phyloP scores from a whole-genome alignment of 1,140 invertebrate genomes.

The Polyergus mexicanus region DNA sequence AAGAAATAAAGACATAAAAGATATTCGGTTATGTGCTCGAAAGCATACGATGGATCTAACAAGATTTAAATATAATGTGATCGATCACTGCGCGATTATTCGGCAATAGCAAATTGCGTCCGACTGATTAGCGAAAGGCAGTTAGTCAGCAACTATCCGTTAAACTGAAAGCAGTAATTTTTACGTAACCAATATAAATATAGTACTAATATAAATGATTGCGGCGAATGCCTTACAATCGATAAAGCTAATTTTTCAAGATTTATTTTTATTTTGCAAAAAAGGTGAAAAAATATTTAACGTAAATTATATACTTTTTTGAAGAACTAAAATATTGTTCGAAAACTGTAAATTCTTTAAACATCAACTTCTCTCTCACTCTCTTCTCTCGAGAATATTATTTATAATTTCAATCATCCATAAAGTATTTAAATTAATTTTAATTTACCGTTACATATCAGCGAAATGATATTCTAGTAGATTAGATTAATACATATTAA shows the following conservation, averaged over 20 bases:
- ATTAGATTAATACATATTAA: background rate
- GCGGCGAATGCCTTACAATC: background rate
- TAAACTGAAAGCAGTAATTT: background rate
- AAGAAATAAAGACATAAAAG: too few relatives aligned
- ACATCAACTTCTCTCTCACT: background rate
- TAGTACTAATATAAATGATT: background rate
- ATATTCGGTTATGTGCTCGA: too few relatives aligned
- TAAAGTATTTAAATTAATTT: background rate
- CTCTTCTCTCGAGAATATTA: background rate
- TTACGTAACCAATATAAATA: background rate
- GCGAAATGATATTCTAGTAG: background rate
- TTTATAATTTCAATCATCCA: background rate
- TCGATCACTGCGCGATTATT: too few relatives aligned
- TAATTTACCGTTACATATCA: background rate
- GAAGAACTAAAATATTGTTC: background rate
- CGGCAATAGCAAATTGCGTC: too few relatives aligned
- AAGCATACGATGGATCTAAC: too few relatives aligned
- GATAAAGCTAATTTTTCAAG: background rate
- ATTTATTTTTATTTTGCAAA: background rate
- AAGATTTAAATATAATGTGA: too few relatives aligned
- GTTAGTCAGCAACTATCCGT: too few relatives aligned
- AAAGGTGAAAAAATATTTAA: background rate
- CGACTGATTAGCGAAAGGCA: too few relatives aligned
- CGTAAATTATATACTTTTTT: background rate
- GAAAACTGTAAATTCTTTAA: slow-evolving; percentile 1